A percentile compares a stretch with the other conserved stretches of the same genome.
Conservation (phyloP, 2,888 invertebrate species). For the Rhogogaster chlorosoma region DNA sequence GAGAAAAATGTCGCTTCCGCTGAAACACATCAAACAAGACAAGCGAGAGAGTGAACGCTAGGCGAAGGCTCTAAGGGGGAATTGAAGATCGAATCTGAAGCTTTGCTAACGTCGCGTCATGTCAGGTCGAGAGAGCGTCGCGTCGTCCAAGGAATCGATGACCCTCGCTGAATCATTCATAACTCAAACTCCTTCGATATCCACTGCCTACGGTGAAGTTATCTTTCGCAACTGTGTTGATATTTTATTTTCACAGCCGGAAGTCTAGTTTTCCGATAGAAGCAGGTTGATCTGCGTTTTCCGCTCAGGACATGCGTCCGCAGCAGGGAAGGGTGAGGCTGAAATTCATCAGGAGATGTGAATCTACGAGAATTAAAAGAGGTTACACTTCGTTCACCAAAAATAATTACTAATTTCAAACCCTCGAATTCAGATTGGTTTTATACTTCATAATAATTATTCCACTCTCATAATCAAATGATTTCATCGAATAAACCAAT, state of each 20-base stretch:
- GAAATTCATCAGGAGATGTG: background rate
- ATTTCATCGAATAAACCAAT: background rate
- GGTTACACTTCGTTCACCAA: background rate
- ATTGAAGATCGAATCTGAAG: background rate
- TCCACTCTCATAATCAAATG: background rate
- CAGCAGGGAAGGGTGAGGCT: background rate
- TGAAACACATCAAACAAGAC: constrained; percentile 24
- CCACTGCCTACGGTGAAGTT: background rate
- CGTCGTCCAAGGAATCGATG: constrained; percentile 31
- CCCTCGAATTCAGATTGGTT: background rate
- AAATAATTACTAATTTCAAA: background rate
- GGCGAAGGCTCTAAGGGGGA: background rate
- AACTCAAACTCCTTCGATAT: constrained; percentile 34
- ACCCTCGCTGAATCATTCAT: constrained; percentile 42
- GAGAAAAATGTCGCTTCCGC: background rate
- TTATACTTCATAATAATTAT: background rate
- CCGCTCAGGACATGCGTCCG: background rate
- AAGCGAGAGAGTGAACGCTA: background rate
- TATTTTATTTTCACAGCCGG: constrained; percentile 33
- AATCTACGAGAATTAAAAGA: background rate
- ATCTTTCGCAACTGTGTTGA: constrained; percentile 15
- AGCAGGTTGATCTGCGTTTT: background rate
- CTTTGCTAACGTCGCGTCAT: background rate
- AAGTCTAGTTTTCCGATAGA: background rate
- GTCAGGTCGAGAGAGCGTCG: background rate